phyloP scores from a whole-genome alignment of 64 coral and sea anemone species.

The Pocillopora damicornis region DNA sequence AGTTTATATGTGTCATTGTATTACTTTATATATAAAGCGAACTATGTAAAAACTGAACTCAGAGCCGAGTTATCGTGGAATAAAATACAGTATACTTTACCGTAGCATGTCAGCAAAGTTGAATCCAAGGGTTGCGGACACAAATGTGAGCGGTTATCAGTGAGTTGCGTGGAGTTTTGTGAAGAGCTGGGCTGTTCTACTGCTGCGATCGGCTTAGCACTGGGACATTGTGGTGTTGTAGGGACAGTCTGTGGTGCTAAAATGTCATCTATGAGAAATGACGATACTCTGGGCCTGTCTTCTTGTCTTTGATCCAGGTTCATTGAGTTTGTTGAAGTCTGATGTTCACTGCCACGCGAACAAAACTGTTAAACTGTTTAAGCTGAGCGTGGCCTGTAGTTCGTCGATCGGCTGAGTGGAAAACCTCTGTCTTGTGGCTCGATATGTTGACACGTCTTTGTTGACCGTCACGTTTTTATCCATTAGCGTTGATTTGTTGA shows the following conservation, averaged over 20 bases:
- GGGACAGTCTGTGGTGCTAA: not conserved
- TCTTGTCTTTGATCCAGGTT: constrained; percentile 24
- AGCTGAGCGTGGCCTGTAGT: not conserved
- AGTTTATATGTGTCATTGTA: too few species aligned
- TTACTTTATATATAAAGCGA: too few species aligned
- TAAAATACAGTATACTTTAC: not conserved
- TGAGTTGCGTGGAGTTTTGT: not conserved
- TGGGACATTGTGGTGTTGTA: not conserved
- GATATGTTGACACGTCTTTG: constrained; percentile 40
- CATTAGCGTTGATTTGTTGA: constrained; percentile 42
- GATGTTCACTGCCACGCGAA: not conserved
- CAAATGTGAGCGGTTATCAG: not conserved
- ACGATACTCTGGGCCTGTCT: constrained; percentile 15
- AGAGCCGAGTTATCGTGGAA: too few species aligned
- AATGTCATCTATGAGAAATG: constrained; percentile 39
- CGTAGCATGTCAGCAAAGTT: constrained; percentile 14
- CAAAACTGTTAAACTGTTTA: not conserved
- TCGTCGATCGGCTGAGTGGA: not conserved
- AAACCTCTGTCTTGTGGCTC: not conserved
- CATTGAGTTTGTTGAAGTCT: not conserved
- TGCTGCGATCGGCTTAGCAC: too few species aligned
- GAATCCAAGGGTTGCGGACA: not conserved
- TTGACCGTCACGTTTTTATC: constrained; percentile 30
- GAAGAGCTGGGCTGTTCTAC: not conserved
- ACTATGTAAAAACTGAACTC: too few species aligned